phyloP scores from a whole-genome alignment of 1,140 invertebrate genomes.

The Ostrea edulis region DNA sequence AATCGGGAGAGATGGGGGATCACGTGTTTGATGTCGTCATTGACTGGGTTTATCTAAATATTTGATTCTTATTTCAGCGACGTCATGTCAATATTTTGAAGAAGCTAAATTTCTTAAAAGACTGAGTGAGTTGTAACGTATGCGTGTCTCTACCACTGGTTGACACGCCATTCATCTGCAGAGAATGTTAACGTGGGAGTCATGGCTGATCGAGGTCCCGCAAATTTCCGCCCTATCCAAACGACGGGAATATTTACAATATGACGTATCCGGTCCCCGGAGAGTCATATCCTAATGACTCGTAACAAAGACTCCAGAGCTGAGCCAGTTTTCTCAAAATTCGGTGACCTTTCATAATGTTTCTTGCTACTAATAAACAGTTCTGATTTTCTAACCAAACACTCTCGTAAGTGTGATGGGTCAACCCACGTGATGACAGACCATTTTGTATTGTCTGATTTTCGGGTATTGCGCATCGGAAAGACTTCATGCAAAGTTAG shows the following conservation, averaged over 20 bases:
- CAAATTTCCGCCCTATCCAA: conserved; percentile 11
- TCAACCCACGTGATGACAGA: too few species aligned
- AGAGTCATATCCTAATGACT: conserved; percentile 27
- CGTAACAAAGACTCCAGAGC: neutral
- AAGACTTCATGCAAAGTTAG: too few species aligned
- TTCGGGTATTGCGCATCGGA: too few species aligned
- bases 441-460: too few species aligned
- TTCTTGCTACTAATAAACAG: too few species aligned
- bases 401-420: too few species aligned
- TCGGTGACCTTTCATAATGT: neutral
- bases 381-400: too few species aligned
- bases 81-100: too few species aligned
- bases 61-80: too few species aligned
- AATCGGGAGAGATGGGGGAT: too few species aligned
- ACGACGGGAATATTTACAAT: conserved; percentile 29
- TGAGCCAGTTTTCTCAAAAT: neutral
- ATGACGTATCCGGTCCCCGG: conserved; percentile 18
- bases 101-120: neutral
- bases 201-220: conserved; percentile 1
- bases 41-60: too few species aligned
- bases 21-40: too few species aligned
- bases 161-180: neutral
- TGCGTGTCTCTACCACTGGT: neutral
- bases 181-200: conserved; percentile 28
- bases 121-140: neutral